These are phyloP conservation scores for Cylas formicarius DNA, from an alignment of 1,140 invertebrate species.

Conservation along the genomic window DNA sequence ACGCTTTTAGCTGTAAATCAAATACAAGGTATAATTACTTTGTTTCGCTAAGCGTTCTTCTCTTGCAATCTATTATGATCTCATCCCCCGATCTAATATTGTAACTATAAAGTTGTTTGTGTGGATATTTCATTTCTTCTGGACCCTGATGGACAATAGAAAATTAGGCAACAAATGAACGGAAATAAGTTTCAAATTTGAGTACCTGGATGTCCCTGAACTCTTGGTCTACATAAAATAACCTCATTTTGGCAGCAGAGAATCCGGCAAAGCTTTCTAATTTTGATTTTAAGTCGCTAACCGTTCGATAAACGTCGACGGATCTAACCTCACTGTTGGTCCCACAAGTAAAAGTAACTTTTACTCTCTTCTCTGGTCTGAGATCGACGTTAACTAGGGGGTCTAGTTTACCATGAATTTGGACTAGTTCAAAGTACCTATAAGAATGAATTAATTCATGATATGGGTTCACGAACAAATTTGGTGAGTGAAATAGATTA, in stretches of 20 bases:
- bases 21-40: conserved; percentile 20
- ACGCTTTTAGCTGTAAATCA: too few species aligned
- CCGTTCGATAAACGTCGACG: conserved; percentile 69
- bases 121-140: conserved; percentile 81
- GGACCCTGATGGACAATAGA: conserved; percentile 58
- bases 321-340: conserved; percentile 65
- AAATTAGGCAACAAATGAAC: not conserved
- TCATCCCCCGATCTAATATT: conserved; percentile 86
- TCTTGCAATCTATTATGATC: conserved; percentile 71
- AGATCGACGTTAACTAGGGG: conserved; percentile 80
- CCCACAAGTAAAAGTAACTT: conserved; percentile 73
- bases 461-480: too few species aligned
- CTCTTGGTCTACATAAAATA: conserved; percentile 79
- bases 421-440: conserved; percentile 74
- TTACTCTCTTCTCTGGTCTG: conserved; percentile 75
- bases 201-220: conserved; percentile 49
- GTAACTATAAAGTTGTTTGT: conserved; percentile 84
- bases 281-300: conserved; percentile 70
- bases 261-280: conserved; percentile 73
- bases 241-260: conserved; percentile 71
- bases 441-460: too few species aligned
- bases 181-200: not conserved
- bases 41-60: conserved; percentile 21
- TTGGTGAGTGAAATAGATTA: too few species aligned
- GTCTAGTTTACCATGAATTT: conserved; percentile 78